Evolutionary conservation across 1,140 invertebrate species (phyloP).

Genomic region (Protaetia brevitarsis): DNA sequence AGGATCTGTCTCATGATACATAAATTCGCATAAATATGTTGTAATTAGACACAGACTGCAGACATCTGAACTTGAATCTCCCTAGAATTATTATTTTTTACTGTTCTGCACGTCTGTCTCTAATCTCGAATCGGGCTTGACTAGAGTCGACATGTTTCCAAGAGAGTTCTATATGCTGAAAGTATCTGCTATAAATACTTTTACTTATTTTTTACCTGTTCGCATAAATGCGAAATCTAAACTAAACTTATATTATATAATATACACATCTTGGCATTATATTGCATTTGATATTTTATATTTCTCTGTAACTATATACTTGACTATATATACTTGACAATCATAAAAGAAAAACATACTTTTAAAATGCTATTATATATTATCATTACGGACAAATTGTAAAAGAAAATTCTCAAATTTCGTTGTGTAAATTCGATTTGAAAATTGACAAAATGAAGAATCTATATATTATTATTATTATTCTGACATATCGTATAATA

Average conservation of each 20-base stretch:
- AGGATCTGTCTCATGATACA: too few species aligned
- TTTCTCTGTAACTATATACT: conserved; percentile 18
- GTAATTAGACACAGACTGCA: too few species aligned
- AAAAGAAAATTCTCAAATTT: not conserved
- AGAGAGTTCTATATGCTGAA: conserved; percentile 26
- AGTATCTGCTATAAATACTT: conserved; percentile 13
- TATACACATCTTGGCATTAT: conserved; percentile 18
- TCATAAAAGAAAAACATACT: conserved; percentile 23
- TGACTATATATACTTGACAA: conserved; percentile 29
- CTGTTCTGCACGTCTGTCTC: conserved; percentile 14
- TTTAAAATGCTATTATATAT: conserved; percentile 12
- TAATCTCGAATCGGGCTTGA: not conserved
- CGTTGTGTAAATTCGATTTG: conserved; percentile 6
- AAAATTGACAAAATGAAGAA: not conserved
- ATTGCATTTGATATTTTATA: conserved; percentile 20
- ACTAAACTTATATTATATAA: conserved; percentile 9
- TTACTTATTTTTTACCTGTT: conserved; percentile 2
- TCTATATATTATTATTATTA: conserved; percentile 15
- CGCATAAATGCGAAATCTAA: conserved; percentile 14
- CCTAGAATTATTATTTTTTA: not conserved
- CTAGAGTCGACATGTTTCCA: not conserved
- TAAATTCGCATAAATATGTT: too few species aligned
- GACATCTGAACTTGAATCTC: conserved; percentile 15
- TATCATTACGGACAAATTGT: conserved; percentile 6
- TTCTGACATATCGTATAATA: conserved; percentile 17